phyloP scores from a whole-genome alignment of 2,888 invertebrate species.

The Stegophylla sp. region DNA sequence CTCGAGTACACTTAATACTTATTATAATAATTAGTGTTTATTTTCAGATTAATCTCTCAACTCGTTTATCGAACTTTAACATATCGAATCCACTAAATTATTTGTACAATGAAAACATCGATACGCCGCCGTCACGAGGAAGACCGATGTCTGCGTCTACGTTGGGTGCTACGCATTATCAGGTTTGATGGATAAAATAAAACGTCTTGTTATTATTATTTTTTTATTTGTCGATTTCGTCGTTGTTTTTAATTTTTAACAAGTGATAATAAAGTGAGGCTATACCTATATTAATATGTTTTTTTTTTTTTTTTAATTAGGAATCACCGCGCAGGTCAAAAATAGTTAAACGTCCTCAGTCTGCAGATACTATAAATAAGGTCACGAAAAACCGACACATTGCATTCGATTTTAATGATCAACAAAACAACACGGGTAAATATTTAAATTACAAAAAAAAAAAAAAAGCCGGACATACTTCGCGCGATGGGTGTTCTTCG shows the following conservation, averaged over 20 bases:
- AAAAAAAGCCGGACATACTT: too few relatives aligned
- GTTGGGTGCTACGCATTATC: conserved; percentile 30
- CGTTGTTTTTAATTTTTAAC: neutral
- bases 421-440: conserved; percentile 19
- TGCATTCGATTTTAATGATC: conserved; percentile 31
- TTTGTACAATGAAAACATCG: conserved; percentile 42
- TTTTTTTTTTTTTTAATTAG: conserved; percentile 10
- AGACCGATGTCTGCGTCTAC: conserved; percentile 51
- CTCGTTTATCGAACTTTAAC: conserved; percentile 37
- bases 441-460: neutral
- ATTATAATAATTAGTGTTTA: neutral
- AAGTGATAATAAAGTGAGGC: neutral
- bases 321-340: conserved; percentile 34
- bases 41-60: conserved; percentile 43
- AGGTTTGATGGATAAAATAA: conserved; percentile 16
- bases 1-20: too few relatives aligned
- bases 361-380: conserved; percentile 40
- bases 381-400: conserved; percentile 2
- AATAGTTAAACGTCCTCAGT: conserved; percentile 36
- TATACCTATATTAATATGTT: too few relatives aligned
- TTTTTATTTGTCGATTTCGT: neutral
- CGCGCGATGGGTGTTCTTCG: too few relatives aligned
- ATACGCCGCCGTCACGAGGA: neutral
- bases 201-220: neutral
- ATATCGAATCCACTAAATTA: conserved; percentile 46